Conservation (phyloP, 2,797 vertebrate genomes). For the Centropyge bicolor region DNA sequence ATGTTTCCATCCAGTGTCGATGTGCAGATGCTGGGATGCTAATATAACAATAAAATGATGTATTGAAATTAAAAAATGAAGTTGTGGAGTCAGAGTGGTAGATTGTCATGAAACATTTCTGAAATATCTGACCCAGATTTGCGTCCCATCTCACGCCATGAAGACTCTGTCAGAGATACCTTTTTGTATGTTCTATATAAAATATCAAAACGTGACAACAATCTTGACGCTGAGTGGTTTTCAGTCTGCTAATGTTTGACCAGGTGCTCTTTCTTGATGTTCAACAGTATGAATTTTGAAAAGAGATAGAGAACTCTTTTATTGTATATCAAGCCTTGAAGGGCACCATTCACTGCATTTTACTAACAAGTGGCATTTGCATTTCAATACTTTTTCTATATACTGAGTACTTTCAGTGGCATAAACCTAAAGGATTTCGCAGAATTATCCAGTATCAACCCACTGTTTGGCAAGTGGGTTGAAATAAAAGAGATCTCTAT, state of each 20-base stretch:
- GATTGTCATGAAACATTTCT: neutral
- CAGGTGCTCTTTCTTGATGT: neutral
- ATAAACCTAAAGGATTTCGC: neutral
- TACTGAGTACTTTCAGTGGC: neutral
- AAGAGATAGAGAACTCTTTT: neutral
- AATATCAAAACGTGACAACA: slow-evolving; percentile 19
- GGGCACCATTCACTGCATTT: neutral
- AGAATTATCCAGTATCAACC: neutral
- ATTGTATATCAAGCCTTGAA: neutral
- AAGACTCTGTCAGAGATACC: neutral
- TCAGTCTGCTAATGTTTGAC: neutral
- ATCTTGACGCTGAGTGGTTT: slow-evolving; percentile 6
- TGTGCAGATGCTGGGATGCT: slow-evolving; percentile 9
- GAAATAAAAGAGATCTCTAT: neutral
- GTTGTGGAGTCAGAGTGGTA: slow-evolving; percentile 4
- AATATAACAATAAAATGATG: neutral
- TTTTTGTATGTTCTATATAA: neutral
- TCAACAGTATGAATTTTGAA: neutral
- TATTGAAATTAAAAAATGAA: neutral
- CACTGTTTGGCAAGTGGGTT: neutral
- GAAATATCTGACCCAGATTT: neutral
- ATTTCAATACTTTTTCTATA: neutral
- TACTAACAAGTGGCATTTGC: neutral
- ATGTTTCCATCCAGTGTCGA: neutral
- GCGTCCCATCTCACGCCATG: neutral